Evolutionary conservation across 2,888 invertebrate species (phyloP), one percentile per base, ranked within the genome.

Genomic region (Lasioglossum figueresi): DNA sequence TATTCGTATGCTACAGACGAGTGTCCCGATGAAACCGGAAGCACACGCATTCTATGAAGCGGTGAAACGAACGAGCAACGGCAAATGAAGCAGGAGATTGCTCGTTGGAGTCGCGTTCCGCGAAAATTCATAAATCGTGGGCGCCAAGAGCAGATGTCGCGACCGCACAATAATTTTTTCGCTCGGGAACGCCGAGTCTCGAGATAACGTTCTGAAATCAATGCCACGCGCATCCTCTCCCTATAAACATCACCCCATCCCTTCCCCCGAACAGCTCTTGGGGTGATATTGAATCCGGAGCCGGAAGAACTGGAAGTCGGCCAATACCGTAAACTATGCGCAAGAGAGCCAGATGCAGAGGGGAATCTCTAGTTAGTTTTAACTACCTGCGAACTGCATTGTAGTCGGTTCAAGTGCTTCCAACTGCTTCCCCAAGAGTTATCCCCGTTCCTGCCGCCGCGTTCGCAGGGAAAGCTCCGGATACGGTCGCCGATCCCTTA

Each of bases 311-410:
- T 85, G 85, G 85, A 84, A 85, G 80, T 84, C 80, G 40, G 79
- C 84, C 85, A 85, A 85, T 80, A 76, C 34, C 31, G 84, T 77
- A 75, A 85, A 84, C 85, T 84, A 80, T 77, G 76, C 80, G 63
- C 76, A 68, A 45, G 56, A 48, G 80, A 45, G 43, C 70, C 43
- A 77, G 74, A 70, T 43, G 70, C 52, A 43, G 59, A 31, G 10
- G 84, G n/a, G 80, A 79, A 80, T 84, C 80, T 71, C 85, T 70
- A 80, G 84, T 84, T 85, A 77, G 85, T 83, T 85, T 83, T 80
- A 85, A 85, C 84, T 85, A 80, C 76, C 80, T 56, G 85, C 77
- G 84, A 85, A 85, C 84, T 80, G 84, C 71, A 71, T 80, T 80
- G 76, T 77, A 77, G 63, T 45, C 70, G 52, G 40, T 77, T 80